Evolutionary conservation across 1,140 invertebrate genomes (phyloP).

Genomic region (Andricus grossulariae): DNA sequence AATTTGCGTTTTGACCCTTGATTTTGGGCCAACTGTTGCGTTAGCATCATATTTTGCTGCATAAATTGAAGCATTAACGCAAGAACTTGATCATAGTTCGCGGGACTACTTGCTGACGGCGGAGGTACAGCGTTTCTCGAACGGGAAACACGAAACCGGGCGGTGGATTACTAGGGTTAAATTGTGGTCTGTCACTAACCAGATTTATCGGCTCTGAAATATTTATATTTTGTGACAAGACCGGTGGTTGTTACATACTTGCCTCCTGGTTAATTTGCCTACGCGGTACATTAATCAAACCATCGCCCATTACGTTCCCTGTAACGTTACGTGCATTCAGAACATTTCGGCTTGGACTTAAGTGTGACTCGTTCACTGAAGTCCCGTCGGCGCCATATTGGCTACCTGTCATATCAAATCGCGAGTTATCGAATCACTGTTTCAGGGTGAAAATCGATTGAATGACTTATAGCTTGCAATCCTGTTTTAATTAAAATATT

Average conservation of each 20-base stretch:
- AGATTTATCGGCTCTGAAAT: too few species aligned
- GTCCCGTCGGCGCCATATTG: not conserved
- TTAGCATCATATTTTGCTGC: constrained; percentile 4
- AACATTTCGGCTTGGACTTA: not conserved
- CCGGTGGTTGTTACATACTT: too few species aligned
- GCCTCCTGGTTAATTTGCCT: too few species aligned
- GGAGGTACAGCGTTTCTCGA: not conserved
- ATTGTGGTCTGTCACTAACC: too few species aligned
- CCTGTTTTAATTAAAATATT: too few species aligned
- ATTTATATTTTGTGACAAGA: too few species aligned
- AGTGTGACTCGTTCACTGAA: not conserved
- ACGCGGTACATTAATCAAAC: too few species aligned
- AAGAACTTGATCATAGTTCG: not conserved
- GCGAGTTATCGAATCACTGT: not conserved
- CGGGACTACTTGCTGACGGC: not conserved
- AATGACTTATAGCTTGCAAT: too few species aligned
- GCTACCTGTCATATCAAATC: not conserved
- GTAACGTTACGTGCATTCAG: not conserved
- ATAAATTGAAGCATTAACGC: not conserved
- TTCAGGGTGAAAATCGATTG: not conserved
- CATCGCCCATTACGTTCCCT: not conserved
- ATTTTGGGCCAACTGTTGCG: not conserved
- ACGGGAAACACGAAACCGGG: too few species aligned
- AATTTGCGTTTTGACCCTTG: constrained; percentile 5
- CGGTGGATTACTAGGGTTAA: too few species aligned